Base-by-base conservation (phyloP, 2,888 invertebrate species). In the Orchesellides sinensis region DNA sequence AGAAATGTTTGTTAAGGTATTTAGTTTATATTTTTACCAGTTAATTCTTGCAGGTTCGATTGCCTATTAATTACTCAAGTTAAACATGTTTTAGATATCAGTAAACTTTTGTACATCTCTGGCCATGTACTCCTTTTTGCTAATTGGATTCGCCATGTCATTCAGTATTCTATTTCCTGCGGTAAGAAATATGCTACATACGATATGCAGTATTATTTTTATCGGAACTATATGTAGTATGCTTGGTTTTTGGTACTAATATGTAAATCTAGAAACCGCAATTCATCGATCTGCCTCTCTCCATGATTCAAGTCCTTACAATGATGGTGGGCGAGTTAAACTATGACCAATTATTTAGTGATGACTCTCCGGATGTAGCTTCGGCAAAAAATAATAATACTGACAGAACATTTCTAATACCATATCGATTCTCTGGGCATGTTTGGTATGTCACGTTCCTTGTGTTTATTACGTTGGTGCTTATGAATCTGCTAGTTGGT, bases 261-360 rank as follows among this genome's bases (percentile, higher is more conserved):
- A 8, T 59, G 29, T 29, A 17, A 61, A 49, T 74, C 8, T 21
- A 85, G 85, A 78, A 74, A 61, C 83, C 85, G 8, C 29, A 21
- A n/a, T 8, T 82, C 10, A 25, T 70, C n/a, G 78, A 84, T 32
- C 27, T 86, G 35, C 86, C 86, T 1, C 47, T 86, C 2, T 80
- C 84, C 23, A 14, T 84, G 6, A 65, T 86, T 2, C 79, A 70
- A 69, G 77, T 86, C 1, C 17, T 86, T 12, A 83, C 84, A 17
- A 86, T 86, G 86, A 83, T 86, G 56, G 56, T 80, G 14, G 86
- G 86, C 5, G 86, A 85, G 47, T 19, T 86, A 56, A 81, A 86
- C 47, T 85, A 84, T 45, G 84, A 81, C 19, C 45, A 29, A 8
- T 17, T 86, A 10, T 86, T 84, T 47, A 35, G 27, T 61, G 52